Percentiles rank a stretch among this genome's conserved stretches.
Conservation (phyloP, 1,140 invertebrate genomes). For the Platyscapa corneri region DNA sequence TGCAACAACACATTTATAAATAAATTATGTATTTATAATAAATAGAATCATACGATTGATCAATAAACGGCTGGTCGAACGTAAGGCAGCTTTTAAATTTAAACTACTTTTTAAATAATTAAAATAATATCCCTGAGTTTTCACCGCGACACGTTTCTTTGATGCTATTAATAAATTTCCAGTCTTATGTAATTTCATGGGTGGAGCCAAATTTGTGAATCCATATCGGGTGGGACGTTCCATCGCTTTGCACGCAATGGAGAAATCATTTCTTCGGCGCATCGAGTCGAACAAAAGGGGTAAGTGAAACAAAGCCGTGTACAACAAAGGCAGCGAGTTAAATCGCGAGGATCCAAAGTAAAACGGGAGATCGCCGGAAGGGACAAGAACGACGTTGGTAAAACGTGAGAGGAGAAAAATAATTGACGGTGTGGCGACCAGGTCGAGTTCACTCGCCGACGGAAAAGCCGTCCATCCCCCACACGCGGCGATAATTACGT, state of each 20-base stretch:
- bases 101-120: background rate
- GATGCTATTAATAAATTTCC: too few relatives aligned
- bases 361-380: background rate
- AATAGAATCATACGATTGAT: background rate
- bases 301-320: background rate
- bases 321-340: background rate
- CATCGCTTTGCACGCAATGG: too few relatives aligned
- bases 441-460: background rate
- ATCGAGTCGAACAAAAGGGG: background rate
- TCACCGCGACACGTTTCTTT: background rate
- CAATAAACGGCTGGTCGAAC: background rate
- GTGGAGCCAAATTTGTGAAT: too few relatives aligned
- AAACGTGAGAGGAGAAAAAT: background rate
- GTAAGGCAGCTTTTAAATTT: too few relatives aligned
- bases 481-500: background rate
- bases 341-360: background rate
- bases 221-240: too few relatives aligned
- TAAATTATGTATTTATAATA: background rate
- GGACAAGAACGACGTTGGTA: background rate
- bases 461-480: background rate
- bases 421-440: background rate
- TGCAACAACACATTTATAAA: background rate
- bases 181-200: too few relatives aligned
- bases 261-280: background rate
- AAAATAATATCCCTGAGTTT: background rate